phyloP scores from a whole-genome alignment of 2,797 vertebrate genomes.

The Phataginus tricuspis region DNA sequence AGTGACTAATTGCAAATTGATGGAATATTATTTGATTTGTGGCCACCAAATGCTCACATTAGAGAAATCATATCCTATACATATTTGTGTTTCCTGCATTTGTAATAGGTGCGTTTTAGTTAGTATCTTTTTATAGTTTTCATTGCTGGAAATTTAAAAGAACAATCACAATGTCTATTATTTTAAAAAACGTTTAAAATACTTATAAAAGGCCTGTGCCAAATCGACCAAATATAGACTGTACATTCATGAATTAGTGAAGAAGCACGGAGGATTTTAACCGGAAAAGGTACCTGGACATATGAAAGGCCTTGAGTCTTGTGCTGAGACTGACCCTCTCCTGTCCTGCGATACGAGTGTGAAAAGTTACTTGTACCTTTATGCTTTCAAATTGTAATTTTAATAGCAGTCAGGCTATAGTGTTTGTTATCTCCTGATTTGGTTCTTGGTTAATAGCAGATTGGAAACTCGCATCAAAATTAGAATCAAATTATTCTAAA shows the following conservation, averaged over 20 bases:
- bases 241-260: neutral
- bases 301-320: neutral
- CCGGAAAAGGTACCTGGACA: neutral
- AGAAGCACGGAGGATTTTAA: neutral
- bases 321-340: neutral
- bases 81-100: no score
- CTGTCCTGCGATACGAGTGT: neutral
- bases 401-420: neutral
- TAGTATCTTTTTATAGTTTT: neutral
- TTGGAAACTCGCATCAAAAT: neutral
- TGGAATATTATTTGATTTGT: neutral
- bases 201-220: neutral
- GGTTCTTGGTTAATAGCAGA: neutral
- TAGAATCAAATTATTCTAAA: neutral
- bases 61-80: neutral
- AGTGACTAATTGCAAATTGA: neutral
- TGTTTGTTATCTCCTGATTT: neutral
- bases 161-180: neutral
- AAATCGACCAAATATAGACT: neutral
- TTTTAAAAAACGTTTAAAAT: neutral
- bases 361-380: neutral
- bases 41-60: neutral
- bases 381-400: neutral
- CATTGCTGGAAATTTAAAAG: neutral
- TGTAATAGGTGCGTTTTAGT: neutral